Evolutionary conservation across 2,113 vertebrate species (phyloP).

Genomic region (Acanthisitta chloris): DNA sequence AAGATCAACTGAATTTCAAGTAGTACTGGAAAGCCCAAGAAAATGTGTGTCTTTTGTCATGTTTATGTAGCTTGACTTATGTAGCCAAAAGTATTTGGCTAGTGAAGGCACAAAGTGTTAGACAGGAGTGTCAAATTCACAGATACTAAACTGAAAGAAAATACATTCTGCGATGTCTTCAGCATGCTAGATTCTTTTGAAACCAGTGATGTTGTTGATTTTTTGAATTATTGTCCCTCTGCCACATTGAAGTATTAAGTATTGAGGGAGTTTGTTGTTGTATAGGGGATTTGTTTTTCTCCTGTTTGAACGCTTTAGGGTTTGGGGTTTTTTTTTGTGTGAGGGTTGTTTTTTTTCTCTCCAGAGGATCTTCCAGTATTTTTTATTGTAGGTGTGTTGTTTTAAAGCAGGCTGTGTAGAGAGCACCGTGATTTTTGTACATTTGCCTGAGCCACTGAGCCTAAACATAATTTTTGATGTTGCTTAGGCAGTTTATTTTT

Average conservation of each 20-base stretch:
- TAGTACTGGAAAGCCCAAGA: background rate
- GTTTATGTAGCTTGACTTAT: background rate
- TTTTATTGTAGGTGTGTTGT: background rate
- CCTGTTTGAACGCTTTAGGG: too few species aligned
- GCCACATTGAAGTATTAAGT: background rate
- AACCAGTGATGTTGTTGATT: background rate
- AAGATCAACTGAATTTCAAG: background rate
- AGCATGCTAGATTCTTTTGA: background rate
- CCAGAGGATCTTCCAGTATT: background rate
- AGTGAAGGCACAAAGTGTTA: background rate
- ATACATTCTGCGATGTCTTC: background rate
- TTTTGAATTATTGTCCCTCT: background rate
- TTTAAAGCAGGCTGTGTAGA: background rate
- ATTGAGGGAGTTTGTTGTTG: background rate
- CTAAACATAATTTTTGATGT: background rate
- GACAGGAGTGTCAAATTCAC: background rate
- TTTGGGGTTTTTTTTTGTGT: background rate
- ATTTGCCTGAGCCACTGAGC: background rate
- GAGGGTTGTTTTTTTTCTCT: background rate
- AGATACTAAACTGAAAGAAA: background rate
- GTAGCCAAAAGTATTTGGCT: background rate
- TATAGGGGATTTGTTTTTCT: too few species aligned
- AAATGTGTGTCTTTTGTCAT: background rate
- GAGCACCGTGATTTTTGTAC: background rate
- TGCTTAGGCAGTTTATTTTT: constrained; percentile 38